These are phyloP conservation scores for Nudaria mundana DNA, from an alignment of 2,888 invertebrate species.

Conservation along the genomic window DNA sequence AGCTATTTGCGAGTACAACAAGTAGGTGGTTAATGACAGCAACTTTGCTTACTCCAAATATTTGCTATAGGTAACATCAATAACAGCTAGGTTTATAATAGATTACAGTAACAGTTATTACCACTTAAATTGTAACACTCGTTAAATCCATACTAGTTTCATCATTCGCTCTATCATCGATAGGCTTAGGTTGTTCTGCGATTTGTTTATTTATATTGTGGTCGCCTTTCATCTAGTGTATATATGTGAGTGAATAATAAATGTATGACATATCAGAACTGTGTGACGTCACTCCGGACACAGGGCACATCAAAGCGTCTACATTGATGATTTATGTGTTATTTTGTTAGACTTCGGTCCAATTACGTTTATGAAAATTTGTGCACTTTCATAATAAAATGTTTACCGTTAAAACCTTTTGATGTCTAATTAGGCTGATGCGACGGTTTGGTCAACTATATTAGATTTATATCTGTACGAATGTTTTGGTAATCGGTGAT, in stretches of 20 bases:
- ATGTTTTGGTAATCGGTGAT: slow-evolving; percentile 49
- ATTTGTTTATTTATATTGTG: slow-evolving; percentile 77
- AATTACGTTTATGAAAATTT: slow-evolving; percentile 73
- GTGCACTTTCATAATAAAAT: slow-evolving; percentile 71
- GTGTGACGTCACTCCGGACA: slow-evolving; percentile 72
- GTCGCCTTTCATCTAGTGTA: slow-evolving; percentile 76
- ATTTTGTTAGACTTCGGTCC: slow-evolving; percentile 69
- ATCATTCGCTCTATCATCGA: slow-evolving; percentile 60
- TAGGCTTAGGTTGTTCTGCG: slow-evolving; percentile 57
- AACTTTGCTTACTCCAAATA: no score
- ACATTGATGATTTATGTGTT: slow-evolving; percentile 70
- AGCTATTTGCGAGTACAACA: no score
- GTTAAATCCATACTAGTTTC: slow-evolving; percentile 63
- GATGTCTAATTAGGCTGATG: slow-evolving; percentile 70
- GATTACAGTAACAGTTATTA: no score
- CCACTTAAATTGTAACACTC: slow-evolving; percentile 19
- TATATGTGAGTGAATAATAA: slow-evolving; percentile 78
- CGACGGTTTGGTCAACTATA: slow-evolving; percentile 42
- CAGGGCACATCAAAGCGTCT: slow-evolving; percentile 72
- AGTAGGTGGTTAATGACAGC: no score
- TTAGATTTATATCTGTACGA: slow-evolving; percentile 39
- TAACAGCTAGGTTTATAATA: no score
- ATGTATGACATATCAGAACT: slow-evolving; percentile 69
- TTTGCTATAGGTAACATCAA: no score
- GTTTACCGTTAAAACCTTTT: slow-evolving; percentile 62